A percentile compares a stretch with the other conserved stretches of the same genome.
phyloP scores from a whole-genome alignment of 64 coral and sea anemone species.

The Cladopsammia gracilis region DNA sequence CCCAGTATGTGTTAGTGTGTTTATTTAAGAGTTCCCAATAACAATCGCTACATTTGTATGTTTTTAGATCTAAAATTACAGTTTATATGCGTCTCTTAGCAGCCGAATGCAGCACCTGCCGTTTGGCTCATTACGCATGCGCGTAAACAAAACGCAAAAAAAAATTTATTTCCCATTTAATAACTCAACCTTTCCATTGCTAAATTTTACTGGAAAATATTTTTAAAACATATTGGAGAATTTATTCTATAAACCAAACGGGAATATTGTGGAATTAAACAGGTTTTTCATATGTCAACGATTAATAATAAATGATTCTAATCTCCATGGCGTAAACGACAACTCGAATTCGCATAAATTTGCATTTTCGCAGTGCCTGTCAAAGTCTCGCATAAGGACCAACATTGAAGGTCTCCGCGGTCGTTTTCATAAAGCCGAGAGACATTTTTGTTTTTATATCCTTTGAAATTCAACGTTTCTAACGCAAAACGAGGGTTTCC shows the following conservation, averaged over 20 bases:
- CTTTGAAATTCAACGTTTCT: background rate
- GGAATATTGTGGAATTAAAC: constrained; percentile 5
- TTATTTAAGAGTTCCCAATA: background rate
- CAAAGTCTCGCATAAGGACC: background rate
- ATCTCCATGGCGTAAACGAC: constrained; percentile 15
- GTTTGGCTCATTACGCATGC: background rate
- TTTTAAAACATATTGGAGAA: background rate
- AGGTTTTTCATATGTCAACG: constrained; percentile 19
- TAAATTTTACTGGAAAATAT: too few species aligned
- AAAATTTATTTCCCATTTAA: background rate
- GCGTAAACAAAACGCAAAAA: background rate
- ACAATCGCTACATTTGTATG: constrained; percentile 7
- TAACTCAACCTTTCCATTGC: background rate
- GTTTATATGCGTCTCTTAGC: constrained; percentile 9
- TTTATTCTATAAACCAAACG: background rate
- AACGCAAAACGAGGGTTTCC: background rate
- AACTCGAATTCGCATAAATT: constrained; percentile 11
- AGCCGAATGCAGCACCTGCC: constrained; percentile 12
- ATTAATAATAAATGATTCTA: constrained; percentile 53
- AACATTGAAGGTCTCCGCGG: background rate
- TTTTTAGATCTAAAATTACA: background rate
- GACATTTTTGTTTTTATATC: background rate
- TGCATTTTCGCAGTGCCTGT: constrained; percentile 22
- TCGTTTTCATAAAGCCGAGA: background rate
- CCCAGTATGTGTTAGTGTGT: background rate